These are phyloP conservation scores for Blastomussa wellsi DNA, from an alignment of 92 coral and sea anemone species.

Conservation along the genomic window DNA sequence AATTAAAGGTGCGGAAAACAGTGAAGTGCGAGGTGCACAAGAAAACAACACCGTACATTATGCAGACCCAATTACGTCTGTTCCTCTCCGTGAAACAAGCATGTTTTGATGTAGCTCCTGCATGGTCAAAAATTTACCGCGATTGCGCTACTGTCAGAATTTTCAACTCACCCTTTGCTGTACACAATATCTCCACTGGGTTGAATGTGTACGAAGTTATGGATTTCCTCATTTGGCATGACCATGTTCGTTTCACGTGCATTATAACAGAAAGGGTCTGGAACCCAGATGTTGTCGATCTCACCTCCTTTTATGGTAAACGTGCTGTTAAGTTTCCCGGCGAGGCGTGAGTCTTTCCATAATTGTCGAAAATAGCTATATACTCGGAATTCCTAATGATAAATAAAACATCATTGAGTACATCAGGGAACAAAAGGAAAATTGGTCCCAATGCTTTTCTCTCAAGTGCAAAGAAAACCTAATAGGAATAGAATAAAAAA, in stretches of 20 bases:
- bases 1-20: too few species aligned
- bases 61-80: too few species aligned
- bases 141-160: too few species aligned
- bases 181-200: conserved; percentile 55
- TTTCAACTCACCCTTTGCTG: conserved; percentile 58
- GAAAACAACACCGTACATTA: too few species aligned
- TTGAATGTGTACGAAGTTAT: conserved; percentile 54
- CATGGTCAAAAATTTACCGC: too few species aligned
- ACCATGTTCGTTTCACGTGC: conserved; percentile 74
- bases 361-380: conserved; percentile 66
- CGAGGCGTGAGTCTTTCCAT: conserved; percentile 74
- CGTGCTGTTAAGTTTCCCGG: conserved; percentile 50
- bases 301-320: conserved; percentile 62
- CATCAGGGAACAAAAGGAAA: too few species aligned
- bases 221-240: conserved; percentile 56
- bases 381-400: conserved; percentile 61
- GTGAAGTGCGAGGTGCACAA: too few species aligned
- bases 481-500: too few species aligned
- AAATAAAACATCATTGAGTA: background rate
- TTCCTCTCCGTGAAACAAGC: too few species aligned
- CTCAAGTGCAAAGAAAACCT: too few species aligned
- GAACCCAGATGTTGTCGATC: conserved; percentile 63
- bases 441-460: too few species aligned
- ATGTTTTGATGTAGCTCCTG: too few species aligned
- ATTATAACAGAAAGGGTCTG: conserved; percentile 75